These are phyloP conservation scores for Formica exsecta DNA, from an alignment of 1,140 invertebrate genomes.

Conservation along the genomic window DNA sequence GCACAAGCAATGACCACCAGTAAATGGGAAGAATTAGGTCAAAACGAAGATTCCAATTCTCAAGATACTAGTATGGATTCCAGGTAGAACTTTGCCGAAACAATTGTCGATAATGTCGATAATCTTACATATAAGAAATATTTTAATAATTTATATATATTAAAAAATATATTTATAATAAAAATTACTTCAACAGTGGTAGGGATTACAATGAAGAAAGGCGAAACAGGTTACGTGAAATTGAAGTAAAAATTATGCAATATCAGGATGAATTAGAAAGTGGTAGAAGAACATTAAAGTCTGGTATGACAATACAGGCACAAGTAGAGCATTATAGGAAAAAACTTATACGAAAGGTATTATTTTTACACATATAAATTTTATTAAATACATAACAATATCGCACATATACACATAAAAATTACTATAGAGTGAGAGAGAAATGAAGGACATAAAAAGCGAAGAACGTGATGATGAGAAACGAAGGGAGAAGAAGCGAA, in stretches of 20 bases:
- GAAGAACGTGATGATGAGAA: slow-evolving; percentile 84
- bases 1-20: slow-evolving; percentile 96
- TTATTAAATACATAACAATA: not conserved
- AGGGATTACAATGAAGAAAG: slow-evolving; percentile 91
- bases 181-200: slow-evolving; percentile 72
- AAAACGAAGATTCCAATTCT: slow-evolving; percentile 86
- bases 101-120: not conserved
- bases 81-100: slow-evolving; percentile 72
- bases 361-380: slow-evolving; percentile 6
- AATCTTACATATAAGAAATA: no score
- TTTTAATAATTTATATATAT: not conserved
- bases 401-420: not conserved
- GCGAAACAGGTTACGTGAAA: slow-evolving; percentile 94
- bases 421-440: slow-evolving; percentile 80
- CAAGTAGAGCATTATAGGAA: slow-evolving; percentile 97
- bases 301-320: slow-evolving; percentile 92
- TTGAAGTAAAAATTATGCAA: slow-evolving; percentile 97
- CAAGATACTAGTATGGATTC: slow-evolving; percentile 86
- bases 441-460: slow-evolving; percentile 83
- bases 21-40: slow-evolving; percentile 93
- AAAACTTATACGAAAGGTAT: slow-evolving; percentile 94
- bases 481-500: slow-evolving; percentile 83
- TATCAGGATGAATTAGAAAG: slow-evolving; percentile 98
- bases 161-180: slow-evolving; percentile 15
- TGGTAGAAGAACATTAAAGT: slow-evolving; percentile 92